Base-by-base conservation (phyloP, 2,888 invertebrate species). In the Pristionchus fissidentatus region DNA sequence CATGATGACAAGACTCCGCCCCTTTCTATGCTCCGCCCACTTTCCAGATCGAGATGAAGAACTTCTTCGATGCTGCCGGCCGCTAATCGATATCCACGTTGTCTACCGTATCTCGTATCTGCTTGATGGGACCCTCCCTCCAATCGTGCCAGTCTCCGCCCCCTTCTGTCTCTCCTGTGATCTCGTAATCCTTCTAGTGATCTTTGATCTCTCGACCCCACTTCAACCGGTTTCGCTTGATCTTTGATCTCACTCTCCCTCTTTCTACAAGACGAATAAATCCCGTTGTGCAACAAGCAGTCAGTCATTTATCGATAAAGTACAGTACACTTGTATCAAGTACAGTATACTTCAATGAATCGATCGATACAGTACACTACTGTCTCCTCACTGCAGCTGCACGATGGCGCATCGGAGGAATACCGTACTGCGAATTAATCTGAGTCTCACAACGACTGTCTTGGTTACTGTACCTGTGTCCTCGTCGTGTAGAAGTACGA, bases 271-370 rank as follows among this genome's bases (percentile, higher is more conserved):
- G 49, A 32, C 32, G 75, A 77, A 77, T 77, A 77, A 77, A 77
- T 49, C 49, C 75, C 46, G 75, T 49, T 77, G 75, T 15, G 49
- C 49, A 73, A 77, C 32, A 41, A 49, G 49, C 75, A 26, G 73
- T n/a, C n/a, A n/a, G n/a, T n/a, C n/a, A 73, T 77, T 77, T 77
- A 77, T 77, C 49, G 75, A 77, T 77, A 70, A 70, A 70, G 70
- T 70, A 15, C 70, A 70, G 70, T 70, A 70, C 26, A 43, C n/a
- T 8, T 22, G 22, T 15, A 41, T 41, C n/a, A 41, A 70, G 32
- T 32, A 60, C 60, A 32, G 32, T 26, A n/a, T n/a, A n/a, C n/a
- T n/a, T n/a, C 19, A 41, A 70, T 70, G 13, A 3, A 15, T 52
- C 22, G 35, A 26, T 38, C 22, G 70, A 70, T 70, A 70, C 41